Evolutionary conservation across 2,797 vertebrate species (phyloP).

Genomic region (Esox masquinongy): DNA sequence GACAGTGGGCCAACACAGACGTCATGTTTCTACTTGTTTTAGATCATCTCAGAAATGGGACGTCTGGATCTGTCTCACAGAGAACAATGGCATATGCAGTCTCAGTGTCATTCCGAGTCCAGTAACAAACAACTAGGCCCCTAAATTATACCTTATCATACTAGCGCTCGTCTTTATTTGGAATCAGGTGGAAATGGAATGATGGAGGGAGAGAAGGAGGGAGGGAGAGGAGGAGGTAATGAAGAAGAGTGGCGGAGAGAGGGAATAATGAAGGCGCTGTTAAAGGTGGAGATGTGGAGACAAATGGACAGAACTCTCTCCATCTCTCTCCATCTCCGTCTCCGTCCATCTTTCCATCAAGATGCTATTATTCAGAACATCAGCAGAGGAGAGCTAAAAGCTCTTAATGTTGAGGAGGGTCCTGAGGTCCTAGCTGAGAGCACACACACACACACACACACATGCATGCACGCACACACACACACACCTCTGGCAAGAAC

Average conservation of each 20-base stretch:
- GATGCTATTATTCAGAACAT: conserved; percentile 83
- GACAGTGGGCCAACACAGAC: no score
- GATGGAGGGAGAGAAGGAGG: conserved; percentile 39
- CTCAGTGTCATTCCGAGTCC: background rate
- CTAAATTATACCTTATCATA: background rate
- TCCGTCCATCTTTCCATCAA: conserved; percentile 40
- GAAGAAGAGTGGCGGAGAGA: conserved; percentile 43
- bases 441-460: background rate
- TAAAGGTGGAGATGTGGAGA: background rate
- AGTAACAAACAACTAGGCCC: background rate
- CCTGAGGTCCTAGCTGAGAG: conserved; percentile 31
- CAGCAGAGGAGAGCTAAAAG: conserved; percentile 83
- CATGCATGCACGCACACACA: background rate
- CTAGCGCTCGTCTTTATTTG: background rate
- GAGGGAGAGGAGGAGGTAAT: conserved; percentile 44
- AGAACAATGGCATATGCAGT: background rate
- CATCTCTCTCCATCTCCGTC: background rate
- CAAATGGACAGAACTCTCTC: background rate
- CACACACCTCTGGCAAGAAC: background rate
- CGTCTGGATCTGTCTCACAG: background rate
- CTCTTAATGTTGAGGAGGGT: conserved; percentile 79
- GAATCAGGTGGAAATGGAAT: conserved; percentile 10
- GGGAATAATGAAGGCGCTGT: conserved; percentile 18
- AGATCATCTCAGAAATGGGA: background rate
- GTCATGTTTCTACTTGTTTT: no score